Conservation (phyloP, 1,140 invertebrate genomes). For the Alviniconcha marisindica region DNA sequence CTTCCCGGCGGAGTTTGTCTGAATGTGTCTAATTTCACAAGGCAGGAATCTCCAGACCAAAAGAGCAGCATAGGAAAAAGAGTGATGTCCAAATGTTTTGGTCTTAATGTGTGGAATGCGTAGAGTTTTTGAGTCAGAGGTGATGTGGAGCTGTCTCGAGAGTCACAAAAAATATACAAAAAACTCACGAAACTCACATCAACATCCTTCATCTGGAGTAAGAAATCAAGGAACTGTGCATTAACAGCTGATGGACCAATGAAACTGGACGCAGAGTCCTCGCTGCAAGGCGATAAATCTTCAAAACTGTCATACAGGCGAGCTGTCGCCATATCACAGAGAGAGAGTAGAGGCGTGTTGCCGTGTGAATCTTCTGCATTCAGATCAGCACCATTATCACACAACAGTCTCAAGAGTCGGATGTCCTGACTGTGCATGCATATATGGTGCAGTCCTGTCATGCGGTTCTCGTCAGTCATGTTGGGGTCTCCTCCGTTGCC, state of each 20-base stretch:
- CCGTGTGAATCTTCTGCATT: constrained; percentile 58
- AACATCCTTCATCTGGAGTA: constrained; percentile 57
- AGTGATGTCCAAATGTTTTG: no score
- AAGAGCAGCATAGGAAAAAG: no score
- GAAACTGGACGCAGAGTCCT: constrained; percentile 54
- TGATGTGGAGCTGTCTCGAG: no score
- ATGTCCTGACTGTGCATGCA: constrained; percentile 59
- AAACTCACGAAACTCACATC: constrained; percentile 48
- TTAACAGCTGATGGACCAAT: constrained; percentile 46
- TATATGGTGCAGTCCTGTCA: constrained; percentile 62
- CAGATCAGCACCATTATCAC: constrained; percentile 65
- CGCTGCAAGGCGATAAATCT: constrained; percentile 58
- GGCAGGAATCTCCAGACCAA: no score
- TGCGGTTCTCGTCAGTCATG: constrained; percentile 58
- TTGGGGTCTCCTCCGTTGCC: constrained; percentile 66
- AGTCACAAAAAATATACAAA: no score
- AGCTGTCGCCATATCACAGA: constrained; percentile 61
- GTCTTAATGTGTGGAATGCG: no score
- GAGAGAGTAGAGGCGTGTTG: constrained; percentile 64
- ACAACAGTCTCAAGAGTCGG: constrained; percentile 57
- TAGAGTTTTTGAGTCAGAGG: no score
- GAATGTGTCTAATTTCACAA: no score
- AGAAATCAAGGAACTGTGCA: constrained; percentile 57
- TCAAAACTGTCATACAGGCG: constrained; percentile 60
- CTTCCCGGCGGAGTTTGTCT: no score